phyloP scores from a whole-genome alignment of 2,113 vertebrate genomes.

The Candoia aspera region DNA sequence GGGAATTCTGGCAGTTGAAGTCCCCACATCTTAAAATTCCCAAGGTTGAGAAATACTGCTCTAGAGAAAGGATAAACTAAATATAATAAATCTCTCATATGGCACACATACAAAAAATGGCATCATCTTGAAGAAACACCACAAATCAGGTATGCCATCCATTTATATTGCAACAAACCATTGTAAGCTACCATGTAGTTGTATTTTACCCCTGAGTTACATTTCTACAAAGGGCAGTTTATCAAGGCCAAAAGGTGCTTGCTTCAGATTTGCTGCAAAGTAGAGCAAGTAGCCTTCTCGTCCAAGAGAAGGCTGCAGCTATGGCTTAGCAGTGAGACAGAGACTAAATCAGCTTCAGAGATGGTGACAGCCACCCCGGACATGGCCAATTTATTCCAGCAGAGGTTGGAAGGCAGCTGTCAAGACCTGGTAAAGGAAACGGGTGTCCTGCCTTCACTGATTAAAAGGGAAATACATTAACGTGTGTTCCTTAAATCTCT shows the following conservation, averaged over 20 bases:
- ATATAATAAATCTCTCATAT: not conserved
- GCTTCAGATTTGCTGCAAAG: not conserved
- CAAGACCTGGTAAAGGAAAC: not conserved
- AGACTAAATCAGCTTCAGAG: not conserved
- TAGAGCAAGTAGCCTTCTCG: not conserved
- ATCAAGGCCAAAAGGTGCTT: not conserved
- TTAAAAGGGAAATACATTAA: conserved; percentile 15
- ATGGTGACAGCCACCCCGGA: not conserved
- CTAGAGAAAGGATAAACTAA: not conserved
- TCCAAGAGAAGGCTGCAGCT: not conserved
- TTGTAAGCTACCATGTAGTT: not conserved
- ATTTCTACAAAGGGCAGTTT: not conserved
- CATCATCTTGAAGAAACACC: not conserved
- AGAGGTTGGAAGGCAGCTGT: not conserved
- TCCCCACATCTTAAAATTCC: no score
- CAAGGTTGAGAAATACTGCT: not conserved
- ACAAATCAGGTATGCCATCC: not conserved
- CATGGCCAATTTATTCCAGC: not conserved
- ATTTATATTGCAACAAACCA: not conserved
- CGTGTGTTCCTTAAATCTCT: not conserved
- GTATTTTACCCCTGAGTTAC: not conserved
- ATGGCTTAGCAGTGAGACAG: not conserved
- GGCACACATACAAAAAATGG: not conserved
- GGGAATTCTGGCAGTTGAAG: no score
- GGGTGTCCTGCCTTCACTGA: conserved; percentile 6